Evolutionary conservation across 2,888 invertebrate genomes (phyloP), one percentile per base, ranked within the genome.

Genomic region (Tubulanus polymorphus): DNA sequence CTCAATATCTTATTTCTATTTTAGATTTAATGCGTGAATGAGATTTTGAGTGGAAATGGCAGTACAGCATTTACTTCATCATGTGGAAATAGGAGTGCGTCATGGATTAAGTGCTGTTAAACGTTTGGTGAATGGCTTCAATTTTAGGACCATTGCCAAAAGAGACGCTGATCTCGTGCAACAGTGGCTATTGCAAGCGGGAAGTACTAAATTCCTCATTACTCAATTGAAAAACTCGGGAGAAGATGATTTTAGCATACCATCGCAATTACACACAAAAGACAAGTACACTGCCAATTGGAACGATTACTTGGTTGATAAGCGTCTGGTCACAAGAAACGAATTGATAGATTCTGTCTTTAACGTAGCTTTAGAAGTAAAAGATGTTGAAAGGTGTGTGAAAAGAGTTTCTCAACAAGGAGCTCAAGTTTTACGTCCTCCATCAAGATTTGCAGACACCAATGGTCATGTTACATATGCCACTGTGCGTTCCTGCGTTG

Each of bases 321-420:
- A 32, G 10, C 10, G 35, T n/a, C 10, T 10, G 10, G 35, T 32
- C 35, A 32, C n/a, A 32, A 32, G 35, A 10, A 32, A 10, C n/a
- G 35, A n/a, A 32, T 41, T 41, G 3, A 15, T 56, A 5, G 77
- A 80, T 61, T 73, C 79, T 18, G 80, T 79, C 1, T 79, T 75
- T 57, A 79, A 81, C 61, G 69, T 80, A 2, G 78, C 78, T n/a
- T 61, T 81, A 18, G 65, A 69, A 57, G 79, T 81, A 2, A 69
- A 67, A 53, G 65, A 79, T 64, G 61, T 79, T 1, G 55, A 67
- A 18, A 28, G 37, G 25, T 63, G 64, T 48, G 62, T 72, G 10
- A 56, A 69, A 5, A 64, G 60, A 54, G 60, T 71, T 28, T 57
- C 59, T 37, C 54, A 63, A 41, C 55, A 63, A 57, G 72, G 73